Evolutionary conservation across 2,888 invertebrate species (phyloP).

Genomic region (Neoascia interrupta): DNA sequence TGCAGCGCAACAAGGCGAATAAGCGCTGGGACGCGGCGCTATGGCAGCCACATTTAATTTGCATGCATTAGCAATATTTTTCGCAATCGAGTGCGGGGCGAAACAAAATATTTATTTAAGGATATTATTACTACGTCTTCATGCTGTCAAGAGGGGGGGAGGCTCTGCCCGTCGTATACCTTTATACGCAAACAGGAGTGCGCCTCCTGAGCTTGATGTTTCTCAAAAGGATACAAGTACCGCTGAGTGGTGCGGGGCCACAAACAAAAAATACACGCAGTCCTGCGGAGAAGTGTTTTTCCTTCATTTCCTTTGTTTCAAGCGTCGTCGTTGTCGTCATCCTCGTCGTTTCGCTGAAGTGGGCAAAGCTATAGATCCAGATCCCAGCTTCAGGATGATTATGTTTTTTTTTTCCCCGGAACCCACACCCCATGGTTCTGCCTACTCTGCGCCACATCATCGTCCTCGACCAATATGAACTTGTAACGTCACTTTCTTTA

Average conservation of each 20-base stretch:
- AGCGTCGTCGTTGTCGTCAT: conserved; percentile 25
- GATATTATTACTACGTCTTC: conserved; percentile 71
- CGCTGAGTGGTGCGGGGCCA: conserved; percentile 9
- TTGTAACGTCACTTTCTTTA: conserved; percentile 67
- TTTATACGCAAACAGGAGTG: conserved; percentile 38
- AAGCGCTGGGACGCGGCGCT: conserved; percentile 5
- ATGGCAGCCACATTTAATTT: conserved; percentile 75
- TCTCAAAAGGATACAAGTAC: conserved; percentile 57
- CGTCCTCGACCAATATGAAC: conserved; percentile 62
- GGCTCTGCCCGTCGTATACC: not conserved
- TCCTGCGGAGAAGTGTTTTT: conserved; percentile 55
- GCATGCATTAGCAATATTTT: conserved; percentile 78
- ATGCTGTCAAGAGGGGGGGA: too few species aligned
- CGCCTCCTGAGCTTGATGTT: too few species aligned
- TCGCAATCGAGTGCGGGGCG: conserved; percentile 63
- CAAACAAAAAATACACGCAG: conserved; percentile 18
- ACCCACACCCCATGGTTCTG: conserved; percentile 44
- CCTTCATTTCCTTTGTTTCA: conserved; percentile 69
- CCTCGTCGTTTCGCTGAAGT: conserved; percentile 38
- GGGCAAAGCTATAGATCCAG: conserved; percentile 53
- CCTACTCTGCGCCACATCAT: conserved; percentile 26
- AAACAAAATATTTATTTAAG: conserved; percentile 74
- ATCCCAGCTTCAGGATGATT: conserved; percentile 46
- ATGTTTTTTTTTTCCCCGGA: conserved; percentile 30
- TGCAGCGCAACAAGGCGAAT: conserved; percentile 61